A percentile compares a stretch with the other conserved stretches of the same genome.
phyloP scores from a whole-genome alignment of 2,797 vertebrate species.

The Agapornis canus region DNA sequence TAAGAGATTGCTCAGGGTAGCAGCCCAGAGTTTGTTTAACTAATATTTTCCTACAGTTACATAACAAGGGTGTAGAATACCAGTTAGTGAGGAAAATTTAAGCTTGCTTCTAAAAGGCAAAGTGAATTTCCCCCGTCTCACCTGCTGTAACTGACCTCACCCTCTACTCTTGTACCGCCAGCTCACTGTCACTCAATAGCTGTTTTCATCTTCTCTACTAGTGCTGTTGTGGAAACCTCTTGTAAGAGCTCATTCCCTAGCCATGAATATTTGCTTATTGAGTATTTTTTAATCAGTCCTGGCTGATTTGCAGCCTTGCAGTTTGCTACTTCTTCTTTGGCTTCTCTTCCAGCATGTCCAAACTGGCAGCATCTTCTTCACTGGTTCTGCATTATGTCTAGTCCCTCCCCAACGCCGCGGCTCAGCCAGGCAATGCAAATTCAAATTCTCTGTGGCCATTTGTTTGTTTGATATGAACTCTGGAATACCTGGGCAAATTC shows the following conservation, averaged over 20 bases:
- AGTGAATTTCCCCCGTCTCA: background rate
- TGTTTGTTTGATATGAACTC: background rate
- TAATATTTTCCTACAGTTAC: constrained; percentile 42
- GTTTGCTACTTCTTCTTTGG: background rate
- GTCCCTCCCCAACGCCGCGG: background rate
- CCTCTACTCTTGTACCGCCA: background rate
- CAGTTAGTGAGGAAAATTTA: background rate
- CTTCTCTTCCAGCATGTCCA: background rate
- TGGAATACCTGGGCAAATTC: constrained; percentile 1
- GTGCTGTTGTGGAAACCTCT: background rate
- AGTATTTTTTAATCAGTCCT: background rate
- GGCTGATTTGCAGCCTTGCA: rapidly evolving
- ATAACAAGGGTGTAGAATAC: background rate
- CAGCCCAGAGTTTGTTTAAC: background rate
- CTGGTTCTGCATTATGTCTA: background rate
- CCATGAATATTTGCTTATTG: background rate
- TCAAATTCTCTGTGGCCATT: background rate
- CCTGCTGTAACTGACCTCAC: background rate
- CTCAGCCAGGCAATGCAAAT: background rate
- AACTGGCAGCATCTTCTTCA: background rate
- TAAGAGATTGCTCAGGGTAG: background rate
- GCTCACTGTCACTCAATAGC: rapidly evolving
- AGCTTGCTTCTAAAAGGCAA: background rate
- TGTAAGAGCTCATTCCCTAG: background rate
- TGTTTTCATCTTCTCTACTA: background rate